A percentile compares a stretch with the other conserved stretches of the same genome.
phyloP scores from a whole-genome alignment of 2,888 invertebrate species.

The Spodoptera picta region DNA sequence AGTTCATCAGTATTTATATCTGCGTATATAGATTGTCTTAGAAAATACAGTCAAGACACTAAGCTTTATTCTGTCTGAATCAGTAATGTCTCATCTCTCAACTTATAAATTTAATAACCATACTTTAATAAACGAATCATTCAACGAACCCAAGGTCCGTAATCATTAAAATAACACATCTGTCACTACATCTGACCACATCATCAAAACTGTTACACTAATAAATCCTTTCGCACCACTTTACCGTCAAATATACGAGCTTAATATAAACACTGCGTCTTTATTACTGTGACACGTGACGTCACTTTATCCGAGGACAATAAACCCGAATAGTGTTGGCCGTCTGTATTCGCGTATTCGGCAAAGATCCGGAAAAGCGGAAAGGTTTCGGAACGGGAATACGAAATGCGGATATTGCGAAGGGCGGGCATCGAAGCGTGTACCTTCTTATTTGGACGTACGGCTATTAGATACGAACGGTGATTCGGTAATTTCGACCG shows the following conservation, averaged over 20 bases:
- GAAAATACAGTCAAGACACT: too few species aligned
- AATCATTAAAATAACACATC: too few species aligned
- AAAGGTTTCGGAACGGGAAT: conserved; percentile 65
- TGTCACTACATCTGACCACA: not conserved
- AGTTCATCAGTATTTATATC: too few species aligned
- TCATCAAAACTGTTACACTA: too few species aligned
- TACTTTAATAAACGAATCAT: too few species aligned
- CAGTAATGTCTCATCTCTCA: too few species aligned
- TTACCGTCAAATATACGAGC: not conserved
- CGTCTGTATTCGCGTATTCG: conserved; percentile 51
- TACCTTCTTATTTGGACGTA: conserved; percentile 65
- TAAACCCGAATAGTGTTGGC: conserved; percentile 25
- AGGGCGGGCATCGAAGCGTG: conserved; percentile 53
- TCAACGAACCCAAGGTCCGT: too few species aligned
- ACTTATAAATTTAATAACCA: too few species aligned
- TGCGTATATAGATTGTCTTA: too few species aligned
- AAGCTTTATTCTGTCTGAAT: too few species aligned
- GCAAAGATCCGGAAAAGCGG: conserved; percentile 57
- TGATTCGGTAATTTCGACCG: conserved; percentile 56
- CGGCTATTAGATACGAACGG: conserved; percentile 67
- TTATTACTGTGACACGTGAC: conserved; percentile 7
- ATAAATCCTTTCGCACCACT: too few species aligned
- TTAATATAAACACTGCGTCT: conserved; percentile 2
- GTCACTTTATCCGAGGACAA: conserved; percentile 22
- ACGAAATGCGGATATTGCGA: conserved; percentile 72